These are phyloP conservation scores for Paedocypris micromegethes DNA, from an alignment of 2,797 vertebrate genomes.

Conservation along the genomic window DNA sequence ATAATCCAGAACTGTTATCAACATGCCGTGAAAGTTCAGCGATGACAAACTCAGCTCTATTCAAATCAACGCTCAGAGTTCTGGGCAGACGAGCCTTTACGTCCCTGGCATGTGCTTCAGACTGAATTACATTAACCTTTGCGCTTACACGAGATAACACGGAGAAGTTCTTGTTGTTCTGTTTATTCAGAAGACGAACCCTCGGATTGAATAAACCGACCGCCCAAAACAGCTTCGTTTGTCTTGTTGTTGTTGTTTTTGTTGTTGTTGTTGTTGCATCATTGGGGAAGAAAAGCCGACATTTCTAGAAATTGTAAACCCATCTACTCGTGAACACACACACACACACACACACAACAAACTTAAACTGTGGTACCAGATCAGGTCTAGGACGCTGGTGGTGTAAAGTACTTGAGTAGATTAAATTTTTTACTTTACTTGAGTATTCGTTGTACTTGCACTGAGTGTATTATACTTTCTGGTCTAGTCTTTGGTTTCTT, in stretches of 20 bases:
- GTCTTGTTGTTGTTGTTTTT: conserved; percentile 14
- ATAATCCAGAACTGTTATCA: not conserved
- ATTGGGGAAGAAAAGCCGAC: not conserved
- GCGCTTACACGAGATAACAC: not conserved
- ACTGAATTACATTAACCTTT: conserved; percentile 6
- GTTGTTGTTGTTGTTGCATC: conserved; percentile 13
- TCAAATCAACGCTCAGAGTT: not conserved
- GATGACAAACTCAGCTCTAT: not conserved
- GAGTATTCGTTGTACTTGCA: too few species aligned
- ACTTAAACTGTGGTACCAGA: too few species aligned
- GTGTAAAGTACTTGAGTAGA: too few species aligned
- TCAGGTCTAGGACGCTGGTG: too few species aligned
- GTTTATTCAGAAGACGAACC: not conserved
- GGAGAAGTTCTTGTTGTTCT: not conserved
- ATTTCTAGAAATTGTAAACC: too few species aligned
- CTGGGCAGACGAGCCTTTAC: not conserved
- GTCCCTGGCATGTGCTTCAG: conserved; percentile 3
- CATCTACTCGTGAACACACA: too few species aligned
- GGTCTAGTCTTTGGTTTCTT: too few species aligned
- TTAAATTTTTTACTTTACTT: too few species aligned
- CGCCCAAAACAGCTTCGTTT: conserved; percentile 17
- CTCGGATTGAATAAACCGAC: conserved; percentile 15
- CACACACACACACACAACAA: too few species aligned
- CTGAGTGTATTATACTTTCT: too few species aligned
- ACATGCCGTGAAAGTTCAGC: not conserved